phyloP scores from a whole-genome alignment of 2,113 vertebrate species.

The Cryptotis parvus region DNA sequence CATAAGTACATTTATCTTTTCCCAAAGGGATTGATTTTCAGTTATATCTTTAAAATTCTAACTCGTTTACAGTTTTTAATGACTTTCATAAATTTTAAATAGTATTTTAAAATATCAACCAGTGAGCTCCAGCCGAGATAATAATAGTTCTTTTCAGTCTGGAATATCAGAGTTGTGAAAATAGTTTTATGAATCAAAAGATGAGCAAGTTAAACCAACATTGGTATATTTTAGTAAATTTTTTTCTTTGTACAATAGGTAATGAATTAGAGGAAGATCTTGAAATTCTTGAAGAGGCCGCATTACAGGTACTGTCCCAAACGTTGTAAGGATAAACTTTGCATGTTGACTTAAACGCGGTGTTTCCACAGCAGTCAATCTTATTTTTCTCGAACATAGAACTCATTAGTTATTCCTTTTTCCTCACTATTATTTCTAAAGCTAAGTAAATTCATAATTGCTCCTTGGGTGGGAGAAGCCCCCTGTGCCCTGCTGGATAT shows the following conservation, averaged over 20 bases:
- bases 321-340: constrained; percentile 38
- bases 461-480: not conserved
- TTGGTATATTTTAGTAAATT: constrained; percentile 44
- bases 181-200: constrained; percentile 5
- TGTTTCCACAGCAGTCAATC: constrained; percentile 10
- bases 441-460: not conserved
- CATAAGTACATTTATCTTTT: not conserved
- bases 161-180: not conserved
- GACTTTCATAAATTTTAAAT: not conserved
- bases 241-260: constrained; percentile 87
- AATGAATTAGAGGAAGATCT: constrained; percentile 98
- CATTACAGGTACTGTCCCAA: constrained; percentile 92
- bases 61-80: not conserved
- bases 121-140: not conserved
- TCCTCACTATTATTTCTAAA: not conserved
- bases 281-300: constrained; percentile 98
- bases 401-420: not conserved
- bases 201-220: constrained; percentile 27
- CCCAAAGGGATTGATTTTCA: not conserved
- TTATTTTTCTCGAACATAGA: constrained; percentile 26
- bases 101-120: constrained; percentile 42
- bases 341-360: not conserved
- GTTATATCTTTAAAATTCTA: not conserved
- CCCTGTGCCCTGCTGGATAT: not conserved
- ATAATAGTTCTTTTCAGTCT: constrained; percentile 46